Evolutionary conservation across 92 coral and sea anemone genomes (phyloP), one percentile per base, ranked within the genome.

Genomic region (Plumapathes pennacea): DNA sequence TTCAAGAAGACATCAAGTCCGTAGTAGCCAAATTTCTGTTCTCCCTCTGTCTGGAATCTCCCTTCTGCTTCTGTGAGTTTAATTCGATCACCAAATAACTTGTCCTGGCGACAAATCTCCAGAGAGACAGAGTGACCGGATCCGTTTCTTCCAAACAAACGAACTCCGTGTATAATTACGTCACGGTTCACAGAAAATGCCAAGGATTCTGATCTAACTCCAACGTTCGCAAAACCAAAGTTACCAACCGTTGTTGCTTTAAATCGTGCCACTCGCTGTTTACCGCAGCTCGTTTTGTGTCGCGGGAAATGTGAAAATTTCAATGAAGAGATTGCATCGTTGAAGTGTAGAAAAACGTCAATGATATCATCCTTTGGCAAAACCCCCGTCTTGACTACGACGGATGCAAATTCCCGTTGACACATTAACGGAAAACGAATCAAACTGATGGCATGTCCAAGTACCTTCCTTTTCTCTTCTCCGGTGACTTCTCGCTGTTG

Each of bases 361-460:
- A 46, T 51, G 30, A 71, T 37, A 49, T 71, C 78, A 2, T 71
- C 28, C 62, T 29, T 50, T 25, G 52, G 17, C 24, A 71, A 43
- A 20, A 71, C 30, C n/a, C 17, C 38, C 28, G 38, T 32, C 5
- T 59, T 29, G 37, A 75, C 48, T 13, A 66, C 82, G 12, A 32
- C 30, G 17, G 38, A 67, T 21, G 75, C 82, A 38, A 75, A 75
- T 21, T 75, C 73, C 38, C 28, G 50, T 33, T 56, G 46, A 10
- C 68, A 4, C 82, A 75, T 75, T 24, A 75, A 47, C 4, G 75
- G 82, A 57, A 75, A 75, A 7, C 82, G 38, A 6, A 66, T 65
- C 51, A 38, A 34, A 2, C 49, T 22, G 27, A 75, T 38, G 25
- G 50, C 57, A 12, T 75, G 54, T n/a, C 31, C 54, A 39, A 51